Conservation (phyloP, 2,113 vertebrate species). For the Heterochromis multidens region DNA sequence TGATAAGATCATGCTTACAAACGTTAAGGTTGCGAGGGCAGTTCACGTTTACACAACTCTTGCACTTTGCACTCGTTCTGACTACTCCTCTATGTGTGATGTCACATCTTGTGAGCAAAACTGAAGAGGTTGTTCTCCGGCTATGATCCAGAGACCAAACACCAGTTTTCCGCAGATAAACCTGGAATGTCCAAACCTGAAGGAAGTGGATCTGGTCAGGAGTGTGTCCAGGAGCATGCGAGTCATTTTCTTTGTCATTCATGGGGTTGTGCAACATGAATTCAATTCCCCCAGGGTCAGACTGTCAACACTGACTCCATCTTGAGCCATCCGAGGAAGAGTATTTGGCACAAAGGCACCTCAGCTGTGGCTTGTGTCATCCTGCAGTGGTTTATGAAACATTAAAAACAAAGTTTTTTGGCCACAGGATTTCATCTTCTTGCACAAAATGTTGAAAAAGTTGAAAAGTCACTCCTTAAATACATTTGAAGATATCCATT, state of each 20-base stretch:
- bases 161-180: neutral
- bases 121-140: neutral
- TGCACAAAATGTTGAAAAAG: neutral
- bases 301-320: neutral
- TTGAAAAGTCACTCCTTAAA: neutral
- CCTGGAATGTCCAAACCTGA: neutral
- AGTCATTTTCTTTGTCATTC: neutral
- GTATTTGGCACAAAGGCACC: neutral
- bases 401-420: fast-evolving
- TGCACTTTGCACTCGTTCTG: neutral
- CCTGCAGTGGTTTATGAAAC: neutral
- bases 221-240: neutral
- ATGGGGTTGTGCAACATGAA: too few species aligned
- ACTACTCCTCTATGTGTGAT: fast-evolving
- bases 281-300: neutral
- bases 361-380: neutral
- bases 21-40: neutral
- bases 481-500: neutral
- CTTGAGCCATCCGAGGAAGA: neutral
- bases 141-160: neutral
- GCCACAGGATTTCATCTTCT: neutral
- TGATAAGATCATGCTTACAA: neutral
- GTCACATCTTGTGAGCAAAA: neutral
- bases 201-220: neutral
- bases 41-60: neutral